Evolutionary conservation across 2,888 invertebrate species (phyloP).

Genomic region (Tipula confusa): DNA sequence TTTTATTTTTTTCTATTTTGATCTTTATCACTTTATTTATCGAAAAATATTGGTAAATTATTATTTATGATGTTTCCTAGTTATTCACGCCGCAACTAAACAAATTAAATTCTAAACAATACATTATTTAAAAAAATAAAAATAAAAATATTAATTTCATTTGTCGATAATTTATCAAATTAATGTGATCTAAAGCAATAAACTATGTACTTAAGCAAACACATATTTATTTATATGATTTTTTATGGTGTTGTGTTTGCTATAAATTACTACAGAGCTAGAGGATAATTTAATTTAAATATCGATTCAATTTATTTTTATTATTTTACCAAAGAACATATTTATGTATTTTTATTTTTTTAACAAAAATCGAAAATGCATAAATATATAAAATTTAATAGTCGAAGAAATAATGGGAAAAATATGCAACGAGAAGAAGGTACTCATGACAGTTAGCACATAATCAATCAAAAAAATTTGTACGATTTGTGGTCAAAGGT

Average conservation of each 20-base stretch:
- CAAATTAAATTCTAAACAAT: neutral
- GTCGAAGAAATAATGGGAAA: neutral
- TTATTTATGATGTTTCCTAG: neutral
- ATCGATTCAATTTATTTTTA: constrained; percentile 1
- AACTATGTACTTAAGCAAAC: neutral
- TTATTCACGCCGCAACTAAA: neutral
- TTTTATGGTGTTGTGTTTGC: neutral
- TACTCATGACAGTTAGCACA: neutral
- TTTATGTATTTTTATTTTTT: neutral
- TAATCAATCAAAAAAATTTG: neutral
- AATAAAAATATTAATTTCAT: neutral
- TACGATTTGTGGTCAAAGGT: neutral
- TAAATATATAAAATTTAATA: neutral
- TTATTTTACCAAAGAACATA: neutral
- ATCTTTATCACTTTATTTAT: neutral
- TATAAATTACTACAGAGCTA: neutral
- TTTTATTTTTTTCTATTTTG: too few relatives aligned
- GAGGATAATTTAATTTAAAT: neutral
- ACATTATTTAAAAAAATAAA: neutral
- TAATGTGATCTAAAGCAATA: neutral
- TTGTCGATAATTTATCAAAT: neutral
- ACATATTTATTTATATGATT: neutral
- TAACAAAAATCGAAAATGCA: neutral
- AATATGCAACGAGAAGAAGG: neutral
- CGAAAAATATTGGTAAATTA: neutral